Evolutionary conservation across 1,140 invertebrate genomes (phyloP).

Genomic region (Drosophila malerkotliana): DNA sequence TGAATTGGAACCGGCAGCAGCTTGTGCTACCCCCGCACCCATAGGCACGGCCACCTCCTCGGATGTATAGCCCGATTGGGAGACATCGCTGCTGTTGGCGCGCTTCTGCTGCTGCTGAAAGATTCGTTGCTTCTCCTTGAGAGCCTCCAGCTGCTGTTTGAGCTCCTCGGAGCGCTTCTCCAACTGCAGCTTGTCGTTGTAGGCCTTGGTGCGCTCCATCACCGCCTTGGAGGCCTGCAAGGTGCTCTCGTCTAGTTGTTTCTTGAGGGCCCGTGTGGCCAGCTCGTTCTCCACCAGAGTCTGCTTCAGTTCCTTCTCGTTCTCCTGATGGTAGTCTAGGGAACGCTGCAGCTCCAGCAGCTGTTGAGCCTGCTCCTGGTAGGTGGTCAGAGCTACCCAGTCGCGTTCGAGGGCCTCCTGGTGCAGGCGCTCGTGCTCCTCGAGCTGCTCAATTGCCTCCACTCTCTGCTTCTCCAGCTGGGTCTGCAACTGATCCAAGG

Average conservation of each 20-base stretch:
- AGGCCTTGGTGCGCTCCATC: constrained; percentile 87
- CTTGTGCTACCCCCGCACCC: constrained; percentile 12
- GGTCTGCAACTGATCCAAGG: constrained; percentile 54
- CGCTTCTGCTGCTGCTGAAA: constrained; percentile 42
- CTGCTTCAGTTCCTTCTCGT: constrained; percentile 75
- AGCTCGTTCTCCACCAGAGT: constrained; percentile 75
- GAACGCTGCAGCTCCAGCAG: constrained; percentile 59
- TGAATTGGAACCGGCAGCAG: constrained; percentile 10
- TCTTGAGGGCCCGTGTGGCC: constrained; percentile 62
- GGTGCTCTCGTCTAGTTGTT: constrained; percentile 76
- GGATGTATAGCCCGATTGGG: constrained; percentile 76
- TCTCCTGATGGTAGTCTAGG: constrained; percentile 78
- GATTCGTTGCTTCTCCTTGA: constrained; percentile 31
- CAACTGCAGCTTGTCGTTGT: constrained; percentile 86
- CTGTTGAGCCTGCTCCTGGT: constrained; percentile 58
- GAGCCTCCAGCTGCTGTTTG: constrained; percentile 64
- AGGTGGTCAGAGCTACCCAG: constrained; percentile 55
- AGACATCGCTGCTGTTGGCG: constrained; percentile 66
- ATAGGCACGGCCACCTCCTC: constrained; percentile 67
- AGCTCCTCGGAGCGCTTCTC: constrained; percentile 82
- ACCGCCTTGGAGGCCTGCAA: constrained; percentile 86
- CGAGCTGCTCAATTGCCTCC: constrained; percentile 43
- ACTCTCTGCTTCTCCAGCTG: constrained; percentile 69
- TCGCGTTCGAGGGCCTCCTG: constrained; percentile 56
- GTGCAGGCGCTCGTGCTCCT: constrained; percentile 52